Conservation (phyloP, 2,113 vertebrate genomes). For the Paratilapia polleni region DNA sequence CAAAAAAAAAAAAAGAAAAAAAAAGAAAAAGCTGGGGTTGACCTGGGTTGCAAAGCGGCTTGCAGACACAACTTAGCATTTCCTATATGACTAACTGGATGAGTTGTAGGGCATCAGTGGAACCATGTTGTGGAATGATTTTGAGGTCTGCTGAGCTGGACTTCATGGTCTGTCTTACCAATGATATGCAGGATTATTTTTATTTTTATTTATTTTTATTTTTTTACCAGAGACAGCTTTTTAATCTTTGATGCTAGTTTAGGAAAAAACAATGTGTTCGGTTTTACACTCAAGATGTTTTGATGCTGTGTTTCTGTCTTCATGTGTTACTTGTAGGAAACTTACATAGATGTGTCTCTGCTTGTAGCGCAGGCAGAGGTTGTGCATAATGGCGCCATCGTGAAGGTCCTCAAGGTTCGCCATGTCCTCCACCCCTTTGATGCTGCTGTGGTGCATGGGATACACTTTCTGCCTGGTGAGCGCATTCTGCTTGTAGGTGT, state of each 20-base stretch:
- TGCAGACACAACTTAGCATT: too few relatives aligned
- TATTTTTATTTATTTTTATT: too few relatives aligned
- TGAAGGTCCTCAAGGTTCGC: slow-evolving; percentile 90
- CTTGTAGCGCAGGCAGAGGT: slow-evolving; percentile 90
- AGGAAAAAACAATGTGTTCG: not conserved
- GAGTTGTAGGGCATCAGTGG: not conserved
- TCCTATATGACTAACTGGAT: too few relatives aligned
- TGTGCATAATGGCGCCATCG: slow-evolving; percentile 95
- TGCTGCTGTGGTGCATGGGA: slow-evolving; percentile 85
- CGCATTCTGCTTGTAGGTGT: slow-evolving; percentile 95
- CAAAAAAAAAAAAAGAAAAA: too few relatives aligned
- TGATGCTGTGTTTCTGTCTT: not conserved
- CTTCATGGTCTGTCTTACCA: not conserved
- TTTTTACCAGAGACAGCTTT: not conserved
- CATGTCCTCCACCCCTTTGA: slow-evolving; percentile 92
- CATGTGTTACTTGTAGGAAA: slow-evolving; percentile 7
- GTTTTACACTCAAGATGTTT: not conserved
- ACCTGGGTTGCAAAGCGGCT: too few relatives aligned
- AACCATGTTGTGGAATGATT: not conserved
- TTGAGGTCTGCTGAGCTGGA: not conserved
- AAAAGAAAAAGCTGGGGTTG: too few relatives aligned
- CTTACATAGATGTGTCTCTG: slow-evolving; percentile 94
- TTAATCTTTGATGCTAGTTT: not conserved
- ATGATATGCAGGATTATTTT: not conserved
- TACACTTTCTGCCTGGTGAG: slow-evolving; percentile 92